Conservation (phyloP, 2,888 invertebrate genomes). For the Minunthozetes semirufus region DNA sequence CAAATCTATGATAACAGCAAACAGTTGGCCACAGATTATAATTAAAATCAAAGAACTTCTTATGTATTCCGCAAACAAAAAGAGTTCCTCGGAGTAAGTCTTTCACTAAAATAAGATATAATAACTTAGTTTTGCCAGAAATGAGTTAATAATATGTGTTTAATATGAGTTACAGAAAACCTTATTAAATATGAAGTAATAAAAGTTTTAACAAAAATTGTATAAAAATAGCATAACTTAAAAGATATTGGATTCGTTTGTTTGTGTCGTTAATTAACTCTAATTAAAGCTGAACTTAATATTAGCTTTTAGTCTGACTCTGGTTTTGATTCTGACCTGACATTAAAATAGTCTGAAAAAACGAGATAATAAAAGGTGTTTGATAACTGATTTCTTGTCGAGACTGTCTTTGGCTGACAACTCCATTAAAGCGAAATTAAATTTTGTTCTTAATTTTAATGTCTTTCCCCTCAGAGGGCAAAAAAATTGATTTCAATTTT, state of each 20-base stretch:
- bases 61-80: not conserved
- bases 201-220: too few relatives aligned
- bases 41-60: not conserved
- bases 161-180: too few relatives aligned
- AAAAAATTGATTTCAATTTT: not conserved
- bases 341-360: not conserved
- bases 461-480: not conserved
- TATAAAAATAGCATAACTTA: too few relatives aligned
- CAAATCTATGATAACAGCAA: not conserved
- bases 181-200: too few relatives aligned
- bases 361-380: not conserved
- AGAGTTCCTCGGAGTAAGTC: too few relatives aligned
- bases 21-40: not conserved
- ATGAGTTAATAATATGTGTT: too few relatives aligned
- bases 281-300: not conserved
- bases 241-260: not conserved
- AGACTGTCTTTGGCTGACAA: not conserved
- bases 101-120: not conserved
- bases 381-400: not conserved
- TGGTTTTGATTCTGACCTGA: slow-evolving; percentile 1
- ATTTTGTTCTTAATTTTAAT: not conserved
- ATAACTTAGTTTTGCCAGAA: not conserved
- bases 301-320: not conserved
- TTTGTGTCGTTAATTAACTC: not conserved
- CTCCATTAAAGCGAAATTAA: not conserved